Base-by-base conservation (phyloP, 2,888 invertebrate species). In the Eustalomyia histrio region DNA sequence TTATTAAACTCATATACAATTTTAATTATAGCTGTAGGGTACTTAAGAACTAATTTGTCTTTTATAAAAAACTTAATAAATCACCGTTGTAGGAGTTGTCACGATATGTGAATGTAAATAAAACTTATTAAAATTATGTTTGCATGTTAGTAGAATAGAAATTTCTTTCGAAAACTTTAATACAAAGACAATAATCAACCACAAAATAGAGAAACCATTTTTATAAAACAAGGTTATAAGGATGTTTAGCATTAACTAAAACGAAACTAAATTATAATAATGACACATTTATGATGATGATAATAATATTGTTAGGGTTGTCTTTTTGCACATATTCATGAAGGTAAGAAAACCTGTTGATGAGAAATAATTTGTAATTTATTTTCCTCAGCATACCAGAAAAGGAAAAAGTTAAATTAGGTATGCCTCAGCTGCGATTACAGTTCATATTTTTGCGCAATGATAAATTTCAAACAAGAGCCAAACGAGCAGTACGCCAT, bases 371-470 rank as follows among this genome's bases (percentile, higher is more conserved):
- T 47, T n/a, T n/a, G n/a, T 63, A 39, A 17, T 55, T 18, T 55
- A 4, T 18, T 14, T 53, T 33, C 65, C 33, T 14, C 24, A 90
- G 90, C 83, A 68, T 90, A 65, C 90, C 90, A 2, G 80, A 86
- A 50, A 78, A 80, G 7, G 88, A 88, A 68, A 86, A 92, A 89
- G 91, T 90, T 39, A 91, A 92, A 85, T 90, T 94, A 73, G 92
- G 90, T 86, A 93, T 94, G 93, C 93, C 94, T 3, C 86, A 89
- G 76, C 91, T 95, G 68, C 92, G 94, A 69, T 87, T 94, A 80
- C 91, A 92, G 88, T 96, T 96, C 90, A 94, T 95, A 85, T 95
- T 95, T 91, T 89, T 95, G 88, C 93, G 94, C 92, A 92, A 92
- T 78, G 94, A 94, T 87, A 92, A 92, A 79, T 90, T 95, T 84